Evolutionary conservation across 2,113 vertebrate species (phyloP).

Genomic region (Cyanistes caeruleus): DNA sequence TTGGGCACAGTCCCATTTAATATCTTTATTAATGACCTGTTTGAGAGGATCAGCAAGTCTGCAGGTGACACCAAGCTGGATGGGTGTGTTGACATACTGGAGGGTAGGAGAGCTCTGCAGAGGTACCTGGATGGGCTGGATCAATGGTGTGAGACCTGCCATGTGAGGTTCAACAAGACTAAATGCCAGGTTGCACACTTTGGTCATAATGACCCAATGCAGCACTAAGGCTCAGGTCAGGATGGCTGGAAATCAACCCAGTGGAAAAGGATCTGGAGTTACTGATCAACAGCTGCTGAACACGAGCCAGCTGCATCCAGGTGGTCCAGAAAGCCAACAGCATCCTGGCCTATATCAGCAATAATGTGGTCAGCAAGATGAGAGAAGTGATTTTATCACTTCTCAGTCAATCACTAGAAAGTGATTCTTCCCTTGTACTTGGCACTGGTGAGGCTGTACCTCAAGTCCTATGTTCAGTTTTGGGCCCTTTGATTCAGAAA

Average conservation of each 20-base stretch:
- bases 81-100: not conserved
- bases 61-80: not conserved
- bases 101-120: not conserved
- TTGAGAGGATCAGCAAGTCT: not conserved
- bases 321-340: not conserved
- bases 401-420: no score
- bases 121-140: not conserved
- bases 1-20: not conserved
- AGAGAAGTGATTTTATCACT: no score
- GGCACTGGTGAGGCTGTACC: rapidly evolving
- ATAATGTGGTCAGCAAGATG: not conserved
- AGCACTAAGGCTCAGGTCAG: not conserved
- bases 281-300: not conserved
- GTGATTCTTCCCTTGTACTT: rapidly evolving
- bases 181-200: not conserved
- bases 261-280: not conserved
- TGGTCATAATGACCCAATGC: rapidly evolving
- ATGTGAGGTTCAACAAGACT: not conserved
- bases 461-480: rapidly evolving
- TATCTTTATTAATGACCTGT: not conserved
- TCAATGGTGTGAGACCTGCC: not conserved
- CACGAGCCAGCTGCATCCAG: not conserved
- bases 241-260: not conserved
- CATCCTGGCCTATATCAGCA: not conserved
- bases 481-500: not conserved